Base-by-base conservation (phyloP, 2,888 invertebrate genomes). In the Archips xylosteana region DNA sequence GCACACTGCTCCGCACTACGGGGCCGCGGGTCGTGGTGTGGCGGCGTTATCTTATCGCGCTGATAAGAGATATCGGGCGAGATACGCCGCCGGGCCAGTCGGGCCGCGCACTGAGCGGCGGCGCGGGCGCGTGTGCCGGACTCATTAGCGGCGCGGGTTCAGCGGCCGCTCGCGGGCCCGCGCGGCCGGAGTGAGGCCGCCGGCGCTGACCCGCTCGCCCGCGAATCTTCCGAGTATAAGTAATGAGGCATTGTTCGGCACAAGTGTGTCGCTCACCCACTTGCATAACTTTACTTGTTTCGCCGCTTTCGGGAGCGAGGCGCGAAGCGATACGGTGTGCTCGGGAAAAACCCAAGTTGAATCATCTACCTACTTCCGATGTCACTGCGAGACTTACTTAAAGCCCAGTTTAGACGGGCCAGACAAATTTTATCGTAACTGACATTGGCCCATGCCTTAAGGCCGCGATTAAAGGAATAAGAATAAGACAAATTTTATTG, bases 1-100 rank as follows among this genome's bases (percentile, higher is more conserved):
- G 81, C 88, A 81, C 94, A 93, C 93, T 85, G 75, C 80, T 97
- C 12, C 73, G 92, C 96, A 72, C 47, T 75, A 63, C 75, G 68
- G 61, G 69, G 60, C 96, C 94, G 12, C 97, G 97, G 32, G 97
- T 97, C 13, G 57, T 45, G 39, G 39, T 23, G 23, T 23, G 23
- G 39, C 4, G 57, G 81, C 75, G 85, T 82, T 88, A 89, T 92
- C 90, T 91, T 89, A 92, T 92, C 92, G 85, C 85, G 79, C 89
- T 85, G 87, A 87, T 87, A 87, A 73, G 76, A 78, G 84, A 82
- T 85, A 85, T 78, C 82, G 75, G 77, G 5, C 63, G 80, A 47
- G 79, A 78, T 76, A 68, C 77, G 49, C 42, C 45, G 45, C 60
- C 49, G 42, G 39, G 59, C 65, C 57, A 47, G 61, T 67, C 61